Base-by-base conservation (phyloP, 2,888 invertebrate species). In the Achlya flavicornis region DNA sequence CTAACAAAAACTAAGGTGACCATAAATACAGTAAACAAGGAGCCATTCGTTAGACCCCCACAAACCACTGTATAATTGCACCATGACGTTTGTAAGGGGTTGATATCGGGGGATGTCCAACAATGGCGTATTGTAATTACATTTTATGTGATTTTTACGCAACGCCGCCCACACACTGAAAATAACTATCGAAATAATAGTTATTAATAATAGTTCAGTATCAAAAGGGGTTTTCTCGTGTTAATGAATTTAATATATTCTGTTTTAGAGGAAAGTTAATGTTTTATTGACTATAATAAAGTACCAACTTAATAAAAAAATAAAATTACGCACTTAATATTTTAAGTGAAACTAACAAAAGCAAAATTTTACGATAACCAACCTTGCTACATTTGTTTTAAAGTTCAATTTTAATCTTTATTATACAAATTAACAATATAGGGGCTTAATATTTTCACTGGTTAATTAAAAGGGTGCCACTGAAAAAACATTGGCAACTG, bases 81-180 rank as follows among this genome's bases (percentile, higher is more conserved):
- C 71, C 70, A 71, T 72, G 76, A 68, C 72, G 41, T 68, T 73
- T 74, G 72, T 73, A 76, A 81, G 86, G 86, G 87, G 84, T 84
- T 79, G 76, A 76, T 72, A 75, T 69, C 65, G 68, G 78, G 85
- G 83, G 79, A 69, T 73, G 72, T 60, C 64, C 78, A 85, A 84
- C 87, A 88, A 86, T 79, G 83, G 83, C 77, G 74, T 69, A 68
- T 73, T 76, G 77, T 85, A 84, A 88, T 89, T 86, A 88, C 89
- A 41, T 90, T 89, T 87, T 86, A 90, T 90, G 84, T 87, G 89
- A 89, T 90, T 90, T 90, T 85, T 78, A 88, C 87, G 85, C 84
- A 74, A 75, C 88, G 75, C 71, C 74, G 82, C 74, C 19, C 73
- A 63, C 66, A 57, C 65, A 76, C 78, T 70, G 68, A 57, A 63